Evolutionary conservation across 2,797 vertebrate genomes (phyloP), one percentile per base, ranked within the genome.

Genomic region (Saguinus oedipus): DNA sequence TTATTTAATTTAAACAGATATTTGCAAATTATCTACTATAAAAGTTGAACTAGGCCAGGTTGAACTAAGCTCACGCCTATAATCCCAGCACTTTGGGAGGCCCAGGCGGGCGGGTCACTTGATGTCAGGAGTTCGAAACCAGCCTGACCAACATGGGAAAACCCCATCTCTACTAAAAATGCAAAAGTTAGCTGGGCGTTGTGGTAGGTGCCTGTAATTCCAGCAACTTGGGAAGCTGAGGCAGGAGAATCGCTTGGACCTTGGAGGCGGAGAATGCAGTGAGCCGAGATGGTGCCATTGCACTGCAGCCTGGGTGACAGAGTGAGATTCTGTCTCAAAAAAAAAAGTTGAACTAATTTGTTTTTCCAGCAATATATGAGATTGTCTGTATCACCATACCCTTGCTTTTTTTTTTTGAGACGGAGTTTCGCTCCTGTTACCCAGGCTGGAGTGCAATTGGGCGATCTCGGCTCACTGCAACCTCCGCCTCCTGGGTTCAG

Each of bases 1-100:
- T 84, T 46, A 42, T 27, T 87, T 50, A 87, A 79, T 57, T 87
- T 83, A 59, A 68, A 59, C 27, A 55, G 36, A 46, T 39, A 83
- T 27, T 88, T 90, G 19, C 20, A 82, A 79, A 36, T 75, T 26
- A 7, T 33, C 50, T 88, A 6, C 15, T 42, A 4, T 30, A 44
- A 39, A 89, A 94, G n/a, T 44, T 39, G 79, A 64, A 81, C 20
- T 75, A 68, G 64, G 64, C 64, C 1, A 2, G 64, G 20, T 20
- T 39, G 39, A 39, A 39, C 39, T 39, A 39, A 4, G 68, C n/a
- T 72, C n/a, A 12, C 68, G 20, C 20, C n/a, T 39, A 22, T 39
- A 24, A 72, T 72, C n/a, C 36, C 20, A 72, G 68, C n/a, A 39
- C 68, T 72, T 72, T 39, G n/a, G 68, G 68, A 39, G 15, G 15